These are phyloP conservation scores for Henricia sp. DNA, from an alignment of 53 echinoderm and acorn worm genomes.

Conservation along the genomic window DNA sequence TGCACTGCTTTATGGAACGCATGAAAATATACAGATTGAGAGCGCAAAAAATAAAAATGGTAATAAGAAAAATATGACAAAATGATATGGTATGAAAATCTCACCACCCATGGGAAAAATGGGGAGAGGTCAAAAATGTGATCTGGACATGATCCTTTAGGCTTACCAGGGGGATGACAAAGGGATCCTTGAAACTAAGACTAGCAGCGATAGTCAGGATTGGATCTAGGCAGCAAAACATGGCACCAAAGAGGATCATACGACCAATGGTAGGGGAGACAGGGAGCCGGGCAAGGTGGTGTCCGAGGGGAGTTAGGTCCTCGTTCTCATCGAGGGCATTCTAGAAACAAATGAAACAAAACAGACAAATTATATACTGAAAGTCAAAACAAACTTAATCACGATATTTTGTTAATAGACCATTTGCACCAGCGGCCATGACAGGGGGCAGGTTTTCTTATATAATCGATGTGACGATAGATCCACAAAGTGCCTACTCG, in stretches of 20 bases:
- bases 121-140: no score
- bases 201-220: constrained; percentile 92
- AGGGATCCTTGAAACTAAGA: constrained; percentile 96
- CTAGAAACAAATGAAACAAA: constrained; percentile 75
- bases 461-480: no score
- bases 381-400: constrained; percentile 1
- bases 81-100: no score
- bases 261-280: constrained; percentile 93
- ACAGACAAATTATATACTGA: neutral
- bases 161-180: constrained; percentile 91
- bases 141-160: no score
- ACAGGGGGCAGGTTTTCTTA: no score
- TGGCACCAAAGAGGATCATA: constrained; percentile 98
- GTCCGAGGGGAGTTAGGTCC: constrained; percentile 88
- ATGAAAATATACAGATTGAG: no score
- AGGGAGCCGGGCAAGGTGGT: constrained; percentile 94
- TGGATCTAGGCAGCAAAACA: constrained; percentile 99
- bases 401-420: neutral
- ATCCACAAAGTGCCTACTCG: no score
- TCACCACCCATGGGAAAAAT: no score
- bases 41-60: no score
- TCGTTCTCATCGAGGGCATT: constrained; percentile 90
- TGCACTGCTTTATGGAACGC: no score
- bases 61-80: no score
- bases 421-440: no score